Percentiles rank a stretch among this genome's conserved stretches.
phyloP scores from a whole-genome alignment of 2,888 invertebrate species.

The Herminia tarsipennalis region DNA sequence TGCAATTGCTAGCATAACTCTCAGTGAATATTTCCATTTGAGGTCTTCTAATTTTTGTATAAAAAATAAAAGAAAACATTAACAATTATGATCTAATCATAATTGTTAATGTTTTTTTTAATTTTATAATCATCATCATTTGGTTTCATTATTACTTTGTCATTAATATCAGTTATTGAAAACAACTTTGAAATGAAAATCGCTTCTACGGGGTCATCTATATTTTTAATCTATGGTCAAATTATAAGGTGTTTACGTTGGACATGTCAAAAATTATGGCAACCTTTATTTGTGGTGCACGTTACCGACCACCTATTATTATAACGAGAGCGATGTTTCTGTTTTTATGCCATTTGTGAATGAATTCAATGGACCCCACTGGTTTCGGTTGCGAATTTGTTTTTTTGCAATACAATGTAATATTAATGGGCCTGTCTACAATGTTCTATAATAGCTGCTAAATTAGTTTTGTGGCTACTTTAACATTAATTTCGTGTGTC shows the following conservation, averaged over 20 bases:
- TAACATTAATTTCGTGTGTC: constrained; percentile 8
- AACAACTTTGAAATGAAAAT: background rate
- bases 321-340: constrained; percentile 58
- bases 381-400: constrained; percentile 68
- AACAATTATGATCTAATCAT: too few species aligned
- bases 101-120: too few species aligned
- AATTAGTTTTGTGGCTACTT: constrained; percentile 33
- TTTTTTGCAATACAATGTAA: constrained; percentile 47
- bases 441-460: constrained; percentile 52
- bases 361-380: constrained; percentile 64
- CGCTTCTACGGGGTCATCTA: constrained; percentile 7
- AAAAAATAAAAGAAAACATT: too few species aligned
- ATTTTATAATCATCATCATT: too few species aligned
- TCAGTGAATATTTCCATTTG: too few species aligned
- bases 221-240: constrained; percentile 53
- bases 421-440: constrained; percentile 41
- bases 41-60: too few species aligned
- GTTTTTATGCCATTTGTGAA: constrained; percentile 76
- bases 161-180: too few species aligned
- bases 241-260: constrained; percentile 73
- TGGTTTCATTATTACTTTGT: too few species aligned
- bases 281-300: constrained; percentile 65
- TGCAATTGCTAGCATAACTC: too few species aligned
- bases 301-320: constrained; percentile 68
- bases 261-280: constrained; percentile 75